Conservation (phyloP, 2,113 vertebrate species). For the Equus przewalskii region DNA sequence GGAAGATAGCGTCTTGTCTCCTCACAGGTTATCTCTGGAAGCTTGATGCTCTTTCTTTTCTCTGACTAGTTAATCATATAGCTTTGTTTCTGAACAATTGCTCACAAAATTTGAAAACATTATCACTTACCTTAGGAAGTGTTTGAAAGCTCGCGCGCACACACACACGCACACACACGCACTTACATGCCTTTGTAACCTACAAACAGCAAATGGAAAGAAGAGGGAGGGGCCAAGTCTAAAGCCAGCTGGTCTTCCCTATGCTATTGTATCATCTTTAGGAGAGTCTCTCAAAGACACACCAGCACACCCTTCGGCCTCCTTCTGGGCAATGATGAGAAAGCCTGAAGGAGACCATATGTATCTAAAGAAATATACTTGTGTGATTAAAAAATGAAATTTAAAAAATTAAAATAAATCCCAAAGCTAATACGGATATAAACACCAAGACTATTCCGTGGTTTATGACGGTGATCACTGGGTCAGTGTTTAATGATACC, state of each 20-base stretch:
- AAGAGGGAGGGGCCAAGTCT: not conserved
- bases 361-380: not conserved
- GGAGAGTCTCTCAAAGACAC: not conserved
- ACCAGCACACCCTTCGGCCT: not conserved
- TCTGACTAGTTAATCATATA: not conserved
- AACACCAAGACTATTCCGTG: not conserved
- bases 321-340: not conserved
- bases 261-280: not conserved
- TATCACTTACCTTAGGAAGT: conserved; percentile 16
- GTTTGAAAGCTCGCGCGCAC: not conserved
- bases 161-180: not conserved
- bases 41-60: not conserved
- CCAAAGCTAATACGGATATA: not conserved
- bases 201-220: not conserved
- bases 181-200: not conserved
- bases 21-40: not conserved
- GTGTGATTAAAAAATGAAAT: not conserved
- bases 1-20: not conserved
- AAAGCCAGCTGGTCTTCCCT: not conserved
- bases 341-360: not conserved
- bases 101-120: conserved; percentile 22
- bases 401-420: not conserved
- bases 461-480: not conserved
- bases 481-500: not conserved
- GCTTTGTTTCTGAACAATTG: conserved; percentile 1